These are phyloP conservation scores for Tapera naevia DNA, from an alignment of 2,797 vertebrate genomes.

Conservation along the genomic window DNA sequence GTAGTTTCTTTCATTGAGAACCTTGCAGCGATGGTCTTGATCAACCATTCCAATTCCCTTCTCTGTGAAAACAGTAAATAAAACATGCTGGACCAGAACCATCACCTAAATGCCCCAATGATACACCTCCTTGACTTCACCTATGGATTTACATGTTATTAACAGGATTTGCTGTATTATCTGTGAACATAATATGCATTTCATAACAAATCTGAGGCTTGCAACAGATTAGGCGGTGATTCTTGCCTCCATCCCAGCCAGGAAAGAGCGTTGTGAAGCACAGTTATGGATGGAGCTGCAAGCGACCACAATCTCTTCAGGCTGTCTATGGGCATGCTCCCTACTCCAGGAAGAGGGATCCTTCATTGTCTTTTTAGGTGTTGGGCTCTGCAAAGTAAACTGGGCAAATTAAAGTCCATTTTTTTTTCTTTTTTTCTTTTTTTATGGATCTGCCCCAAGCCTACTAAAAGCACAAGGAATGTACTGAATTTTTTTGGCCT, in stretches of 20 bases:
- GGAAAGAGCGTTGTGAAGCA: background rate
- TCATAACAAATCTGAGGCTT: background rate
- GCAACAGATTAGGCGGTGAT: background rate
- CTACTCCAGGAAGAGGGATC: background rate
- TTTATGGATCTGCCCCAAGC: background rate
- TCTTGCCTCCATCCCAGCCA: background rate
- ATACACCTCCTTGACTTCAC: background rate
- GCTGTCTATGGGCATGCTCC: fast-evolving
- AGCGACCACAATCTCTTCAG: background rate
- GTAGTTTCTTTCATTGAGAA: background rate
- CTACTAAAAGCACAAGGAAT: fast-evolving
- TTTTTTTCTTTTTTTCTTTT: background rate
- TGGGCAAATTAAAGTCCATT: background rate
- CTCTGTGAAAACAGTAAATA: background rate
- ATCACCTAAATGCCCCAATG: background rate
- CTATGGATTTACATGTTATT: fast-evolving
- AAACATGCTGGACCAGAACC: background rate
- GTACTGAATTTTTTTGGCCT: background rate
- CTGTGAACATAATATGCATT: background rate
- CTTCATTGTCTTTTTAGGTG: background rate
- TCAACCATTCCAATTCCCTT: background rate
- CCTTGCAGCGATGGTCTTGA: background rate
- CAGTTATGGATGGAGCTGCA: fast-evolving
- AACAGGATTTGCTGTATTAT: too few relatives aligned
- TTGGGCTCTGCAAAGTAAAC: background rate